Percentiles rank a stretch among this genome's conserved stretches.
Conservation (phyloP, 2,888 invertebrate genomes). For the Acleris sparsana region DNA sequence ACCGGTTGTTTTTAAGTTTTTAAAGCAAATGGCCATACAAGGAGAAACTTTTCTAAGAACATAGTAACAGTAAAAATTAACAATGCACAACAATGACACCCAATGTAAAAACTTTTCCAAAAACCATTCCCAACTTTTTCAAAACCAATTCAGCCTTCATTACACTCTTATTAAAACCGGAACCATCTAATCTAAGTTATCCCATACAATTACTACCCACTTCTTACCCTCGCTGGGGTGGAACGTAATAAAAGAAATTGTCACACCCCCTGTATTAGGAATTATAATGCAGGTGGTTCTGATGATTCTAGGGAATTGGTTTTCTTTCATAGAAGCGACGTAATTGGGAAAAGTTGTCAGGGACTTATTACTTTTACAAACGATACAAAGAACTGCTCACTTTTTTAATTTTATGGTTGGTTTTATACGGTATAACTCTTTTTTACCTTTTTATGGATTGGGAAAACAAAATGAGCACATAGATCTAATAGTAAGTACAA, state of each 20-base stretch:
- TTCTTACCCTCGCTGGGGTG: conserved; percentile 68
- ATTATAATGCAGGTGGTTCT: conserved; percentile 55
- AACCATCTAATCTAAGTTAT: conserved; percentile 82
- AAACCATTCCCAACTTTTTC: conserved; percentile 18
- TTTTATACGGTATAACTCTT: no score
- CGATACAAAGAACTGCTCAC: no score
- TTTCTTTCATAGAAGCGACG: conserved; percentile 10
- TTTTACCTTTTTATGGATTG: no score
- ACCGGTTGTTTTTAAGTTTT: no score
- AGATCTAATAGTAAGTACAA: no score
- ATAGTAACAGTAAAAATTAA: neutral
- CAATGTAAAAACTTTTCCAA: neutral
- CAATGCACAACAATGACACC: neutral
- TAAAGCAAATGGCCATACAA: no score
- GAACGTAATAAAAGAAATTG: conserved; percentile 61
- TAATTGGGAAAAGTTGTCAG: conserved; percentile 11
- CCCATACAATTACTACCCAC: conserved; percentile 79
- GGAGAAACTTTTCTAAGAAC: no score
- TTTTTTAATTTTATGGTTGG: no score
- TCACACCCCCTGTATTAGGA: conserved; percentile 58
- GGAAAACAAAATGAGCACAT: no score
- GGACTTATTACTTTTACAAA: neutral
- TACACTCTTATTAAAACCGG: conserved; percentile 37
- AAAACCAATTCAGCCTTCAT: conserved; percentile 45
- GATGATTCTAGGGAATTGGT: conserved; percentile 40